Evolutionary conservation across 2,113 vertebrate species (phyloP).

Genomic region (Laticauda laticaudata): DNA sequence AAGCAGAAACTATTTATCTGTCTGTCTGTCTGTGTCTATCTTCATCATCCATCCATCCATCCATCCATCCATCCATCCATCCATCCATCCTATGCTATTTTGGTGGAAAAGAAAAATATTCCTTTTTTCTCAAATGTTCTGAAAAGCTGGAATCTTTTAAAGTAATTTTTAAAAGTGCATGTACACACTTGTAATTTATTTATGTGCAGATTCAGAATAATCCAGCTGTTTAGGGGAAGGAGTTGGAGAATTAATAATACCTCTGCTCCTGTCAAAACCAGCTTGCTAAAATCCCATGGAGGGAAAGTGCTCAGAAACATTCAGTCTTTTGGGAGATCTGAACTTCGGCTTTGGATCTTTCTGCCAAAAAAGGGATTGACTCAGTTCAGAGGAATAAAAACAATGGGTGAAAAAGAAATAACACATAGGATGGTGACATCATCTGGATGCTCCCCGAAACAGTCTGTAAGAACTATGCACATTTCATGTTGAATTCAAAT

Average conservation of each 20-base stretch:
- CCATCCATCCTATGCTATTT: neutral
- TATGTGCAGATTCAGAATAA: neutral
- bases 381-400: neutral
- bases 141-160: neutral
- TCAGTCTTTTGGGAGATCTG: neutral
- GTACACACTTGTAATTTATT: neutral
- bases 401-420: neutral
- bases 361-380: neutral
- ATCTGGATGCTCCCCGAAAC: neutral
- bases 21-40: neutral
- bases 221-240: neutral
- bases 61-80: neutral
- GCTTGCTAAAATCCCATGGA: neutral
- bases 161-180: neutral
- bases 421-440: neutral
- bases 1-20: neutral
- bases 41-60: neutral
- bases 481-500: neutral
- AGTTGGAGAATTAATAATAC: neutral
- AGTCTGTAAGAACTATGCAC: neutral
- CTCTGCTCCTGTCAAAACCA: neutral
- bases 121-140: neutral
- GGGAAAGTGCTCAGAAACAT: neutral
- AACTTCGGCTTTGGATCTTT: neutral
- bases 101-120: neutral